Conservation (phyloP, 2,888 invertebrate genomes). For the Acanthococcus lagerstroemiae region DNA sequence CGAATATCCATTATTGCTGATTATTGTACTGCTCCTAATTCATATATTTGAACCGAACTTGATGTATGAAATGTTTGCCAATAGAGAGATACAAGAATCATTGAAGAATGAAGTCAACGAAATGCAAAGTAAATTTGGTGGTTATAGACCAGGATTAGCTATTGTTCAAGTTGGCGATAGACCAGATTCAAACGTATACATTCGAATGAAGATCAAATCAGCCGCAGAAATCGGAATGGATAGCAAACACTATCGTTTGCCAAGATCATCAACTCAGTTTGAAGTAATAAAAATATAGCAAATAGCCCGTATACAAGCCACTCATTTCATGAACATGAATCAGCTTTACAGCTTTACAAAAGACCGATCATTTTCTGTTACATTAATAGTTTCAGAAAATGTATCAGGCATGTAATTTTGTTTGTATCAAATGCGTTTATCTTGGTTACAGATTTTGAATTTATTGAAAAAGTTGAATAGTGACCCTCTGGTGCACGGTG, state of each 20-base stretch:
- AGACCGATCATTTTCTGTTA: neutral
- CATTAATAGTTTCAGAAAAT: neutral
- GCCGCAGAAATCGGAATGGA: slow-evolving; percentile 82
- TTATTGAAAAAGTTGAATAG: slow-evolving; percentile 66
- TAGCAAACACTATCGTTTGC: slow-evolving; percentile 68
- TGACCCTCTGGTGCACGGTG: slow-evolving; percentile 78
- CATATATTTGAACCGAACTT: slow-evolving; percentile 7
- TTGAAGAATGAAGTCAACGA: slow-evolving; percentile 56
- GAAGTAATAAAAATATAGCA: slow-evolving; percentile 51
- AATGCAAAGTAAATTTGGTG: slow-evolving; percentile 40
- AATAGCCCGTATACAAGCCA: too few species aligned
- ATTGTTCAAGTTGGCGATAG: slow-evolving; percentile 94
- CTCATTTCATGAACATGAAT: neutral
- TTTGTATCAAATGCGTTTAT: neutral
- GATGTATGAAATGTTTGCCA: too few species aligned
- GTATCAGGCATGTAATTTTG: too few species aligned
- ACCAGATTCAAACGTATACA: slow-evolving; percentile 97
- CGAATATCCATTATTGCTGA: too few species aligned
- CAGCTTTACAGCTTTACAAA: neutral
- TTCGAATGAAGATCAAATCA: slow-evolving; percentile 87
- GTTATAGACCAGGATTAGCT: slow-evolving; percentile 65
- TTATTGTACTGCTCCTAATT: neutral
- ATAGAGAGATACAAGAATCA: slow-evolving; percentile 61
- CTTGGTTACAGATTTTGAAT: slow-evolving; percentile 51
- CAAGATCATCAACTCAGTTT: slow-evolving; percentile 66